Conservation (phyloP, 2,113 vertebrate genomes). For the Piprites chloris region DNA sequence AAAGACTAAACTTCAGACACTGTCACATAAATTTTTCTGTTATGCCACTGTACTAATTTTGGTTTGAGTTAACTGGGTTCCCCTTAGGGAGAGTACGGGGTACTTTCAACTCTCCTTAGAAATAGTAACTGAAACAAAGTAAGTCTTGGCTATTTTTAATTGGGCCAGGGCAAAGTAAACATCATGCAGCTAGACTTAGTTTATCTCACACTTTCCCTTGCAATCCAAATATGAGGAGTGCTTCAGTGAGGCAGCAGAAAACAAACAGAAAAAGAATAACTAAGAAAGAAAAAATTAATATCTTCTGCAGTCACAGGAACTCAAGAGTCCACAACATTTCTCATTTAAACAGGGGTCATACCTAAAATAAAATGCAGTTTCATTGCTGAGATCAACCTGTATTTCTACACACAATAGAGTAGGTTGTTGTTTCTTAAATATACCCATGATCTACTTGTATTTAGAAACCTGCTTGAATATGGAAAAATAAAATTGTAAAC, state of each 20-base stretch:
- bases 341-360: background rate
- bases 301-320: background rate
- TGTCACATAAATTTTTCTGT: background rate
- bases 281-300: constrained; percentile 18
- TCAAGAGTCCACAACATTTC: background rate
- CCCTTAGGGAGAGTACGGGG: background rate
- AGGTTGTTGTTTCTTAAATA: background rate
- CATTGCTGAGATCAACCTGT: background rate
- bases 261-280: background rate
- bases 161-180: background rate
- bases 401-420: background rate
- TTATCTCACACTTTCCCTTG: background rate
- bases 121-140: background rate
- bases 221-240: background rate
- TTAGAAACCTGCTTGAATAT: background rate
- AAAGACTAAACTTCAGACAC: background rate
- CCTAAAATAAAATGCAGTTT: constrained; percentile 25
- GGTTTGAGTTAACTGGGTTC: background rate
- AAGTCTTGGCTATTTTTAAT: background rate
- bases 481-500: background rate
- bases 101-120: background rate
- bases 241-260: background rate
- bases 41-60: background rate
- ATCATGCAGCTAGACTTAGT: background rate
- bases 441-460: background rate